Evolutionary conservation across 2,888 invertebrate genomes (phyloP).

Genomic region (Drosophila acutilabella): DNA sequence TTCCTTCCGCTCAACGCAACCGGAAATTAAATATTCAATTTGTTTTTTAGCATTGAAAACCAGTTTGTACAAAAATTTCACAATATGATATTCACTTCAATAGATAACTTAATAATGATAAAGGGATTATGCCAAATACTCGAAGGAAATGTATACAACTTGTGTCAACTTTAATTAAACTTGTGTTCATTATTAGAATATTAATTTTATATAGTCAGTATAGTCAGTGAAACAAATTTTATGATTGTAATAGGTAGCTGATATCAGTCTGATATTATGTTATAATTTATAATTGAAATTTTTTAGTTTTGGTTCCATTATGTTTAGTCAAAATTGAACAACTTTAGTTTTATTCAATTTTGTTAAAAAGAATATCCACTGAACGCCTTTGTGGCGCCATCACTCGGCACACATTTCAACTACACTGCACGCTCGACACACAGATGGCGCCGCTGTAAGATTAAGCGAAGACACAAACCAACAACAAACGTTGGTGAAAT

Average conservation of each 20-base stretch:
- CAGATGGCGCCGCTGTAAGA: conserved; percentile 16
- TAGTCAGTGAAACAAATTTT: too few species aligned
- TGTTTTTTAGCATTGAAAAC: conserved; percentile 13
- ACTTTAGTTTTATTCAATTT: background rate
- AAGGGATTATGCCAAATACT: conserved; percentile 6
- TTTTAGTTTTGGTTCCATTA: background rate
- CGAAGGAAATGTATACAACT: background rate
- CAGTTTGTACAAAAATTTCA: conserved; percentile 8
- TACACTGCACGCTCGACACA: background rate
- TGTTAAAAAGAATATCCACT: too few species aligned
- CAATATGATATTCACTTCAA: conserved; percentile 1
- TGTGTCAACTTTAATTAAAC: background rate
- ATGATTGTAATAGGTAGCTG: too few species aligned
- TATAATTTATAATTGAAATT: background rate
- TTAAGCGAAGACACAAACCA: conserved; percentile 1
- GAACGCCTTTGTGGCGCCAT: background rate
- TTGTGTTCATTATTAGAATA: background rate
- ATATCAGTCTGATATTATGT: too few species aligned
- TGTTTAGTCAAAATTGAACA: too few species aligned
- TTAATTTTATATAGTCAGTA: background rate
- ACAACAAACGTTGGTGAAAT: background rate
- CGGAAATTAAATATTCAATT: conserved; percentile 33
- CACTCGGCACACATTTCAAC: background rate
- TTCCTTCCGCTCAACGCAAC: conserved; percentile 58
- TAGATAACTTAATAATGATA: conserved; percentile 8